A percentile compares a stretch with the other conserved stretches of the same genome.
Evolutionary conservation across 2,797 vertebrate species (phyloP).

Genomic region (Sciaenops ocellatus): DNA sequence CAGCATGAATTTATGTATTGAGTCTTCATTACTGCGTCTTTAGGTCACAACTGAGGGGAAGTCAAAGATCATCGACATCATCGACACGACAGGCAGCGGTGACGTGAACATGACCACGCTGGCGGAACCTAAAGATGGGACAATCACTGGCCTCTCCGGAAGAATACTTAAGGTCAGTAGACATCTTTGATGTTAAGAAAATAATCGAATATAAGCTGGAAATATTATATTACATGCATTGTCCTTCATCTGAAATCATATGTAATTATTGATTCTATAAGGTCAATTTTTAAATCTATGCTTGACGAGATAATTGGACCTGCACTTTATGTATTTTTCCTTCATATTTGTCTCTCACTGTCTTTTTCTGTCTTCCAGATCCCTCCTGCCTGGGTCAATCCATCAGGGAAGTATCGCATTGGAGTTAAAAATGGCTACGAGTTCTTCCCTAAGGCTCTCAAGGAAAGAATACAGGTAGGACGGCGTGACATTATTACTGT

Average conservation of each 20-base stretch:
- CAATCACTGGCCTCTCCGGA: constrained; percentile 91
- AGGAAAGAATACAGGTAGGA: constrained; percentile 95
- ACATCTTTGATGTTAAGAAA: not conserved
- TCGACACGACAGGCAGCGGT: constrained; percentile 98
- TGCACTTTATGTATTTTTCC: not conserved
- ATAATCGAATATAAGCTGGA: not conserved
- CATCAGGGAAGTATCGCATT: constrained; percentile 94
- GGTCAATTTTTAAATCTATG: not conserved
- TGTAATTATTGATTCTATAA: not conserved
- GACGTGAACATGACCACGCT: constrained; percentile 94
- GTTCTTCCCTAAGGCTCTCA: constrained; percentile 98
- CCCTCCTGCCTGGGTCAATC: constrained; percentile 93
- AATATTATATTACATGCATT: not conserved
- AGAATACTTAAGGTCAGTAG: constrained; percentile 90
- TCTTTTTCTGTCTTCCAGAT: constrained; percentile 85
- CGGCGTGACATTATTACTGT: constrained; percentile 36
- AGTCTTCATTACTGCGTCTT: not conserved
- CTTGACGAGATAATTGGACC: not conserved
- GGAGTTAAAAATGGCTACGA: constrained; percentile 99
- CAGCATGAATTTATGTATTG: not conserved
- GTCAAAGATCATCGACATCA: constrained; percentile 97
- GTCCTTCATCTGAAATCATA: constrained; percentile 5
- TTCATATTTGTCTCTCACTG: constrained; percentile 31
- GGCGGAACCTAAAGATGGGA: constrained; percentile 92
- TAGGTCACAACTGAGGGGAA: constrained; percentile 96